These are phyloP conservation scores for Entomobrya multifasciata DNA, from an alignment of 2,888 invertebrate genomes.

Conservation along the genomic window DNA sequence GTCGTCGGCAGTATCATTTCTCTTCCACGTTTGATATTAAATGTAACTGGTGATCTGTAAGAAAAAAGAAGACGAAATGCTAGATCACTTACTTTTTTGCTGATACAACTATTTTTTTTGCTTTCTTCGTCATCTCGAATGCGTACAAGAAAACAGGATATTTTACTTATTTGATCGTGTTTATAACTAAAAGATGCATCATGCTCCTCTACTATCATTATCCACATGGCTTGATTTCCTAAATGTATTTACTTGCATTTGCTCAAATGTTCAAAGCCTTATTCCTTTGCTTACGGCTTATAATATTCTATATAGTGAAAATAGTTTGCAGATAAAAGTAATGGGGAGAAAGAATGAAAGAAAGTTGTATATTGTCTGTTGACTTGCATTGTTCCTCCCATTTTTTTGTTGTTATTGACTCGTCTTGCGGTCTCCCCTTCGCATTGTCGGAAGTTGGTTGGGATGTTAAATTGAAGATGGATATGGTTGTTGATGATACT, in stretches of 20 bases:
- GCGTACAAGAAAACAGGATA: neutral
- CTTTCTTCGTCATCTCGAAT: slow-evolving; percentile 11
- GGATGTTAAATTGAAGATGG: neutral
- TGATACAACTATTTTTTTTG: slow-evolving; percentile 10
- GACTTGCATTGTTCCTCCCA: slow-evolving; percentile 52
- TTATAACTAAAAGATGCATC: slow-evolving; percentile 3
- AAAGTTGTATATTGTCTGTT: slow-evolving; percentile 39
- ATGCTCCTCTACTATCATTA: slow-evolving; percentile 36
- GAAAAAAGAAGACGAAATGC: neutral
- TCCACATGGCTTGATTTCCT: slow-evolving; percentile 71
- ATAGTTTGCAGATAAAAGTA: slow-evolving; percentile 12
- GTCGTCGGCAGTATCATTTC: neutral
- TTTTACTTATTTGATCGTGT: neutral
- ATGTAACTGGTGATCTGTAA: neutral
- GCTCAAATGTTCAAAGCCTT: slow-evolving; percentile 61
- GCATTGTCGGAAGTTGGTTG: slow-evolving; percentile 65
- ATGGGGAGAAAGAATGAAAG: slow-evolving; percentile 18
- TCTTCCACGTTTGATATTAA: slow-evolving; percentile 35
- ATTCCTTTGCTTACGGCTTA: slow-evolving; percentile 19
- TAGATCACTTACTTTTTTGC: slow-evolving; percentile 29
- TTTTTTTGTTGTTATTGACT: slow-evolving; percentile 64
- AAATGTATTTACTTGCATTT: slow-evolving; percentile 68
- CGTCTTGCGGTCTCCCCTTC: slow-evolving; percentile 70
- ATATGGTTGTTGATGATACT: too few relatives aligned
- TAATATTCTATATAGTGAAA: too few relatives aligned